These are phyloP conservation scores for Nebria salina DNA, from an alignment of 2,888 invertebrate species.

Conservation along the genomic window DNA sequence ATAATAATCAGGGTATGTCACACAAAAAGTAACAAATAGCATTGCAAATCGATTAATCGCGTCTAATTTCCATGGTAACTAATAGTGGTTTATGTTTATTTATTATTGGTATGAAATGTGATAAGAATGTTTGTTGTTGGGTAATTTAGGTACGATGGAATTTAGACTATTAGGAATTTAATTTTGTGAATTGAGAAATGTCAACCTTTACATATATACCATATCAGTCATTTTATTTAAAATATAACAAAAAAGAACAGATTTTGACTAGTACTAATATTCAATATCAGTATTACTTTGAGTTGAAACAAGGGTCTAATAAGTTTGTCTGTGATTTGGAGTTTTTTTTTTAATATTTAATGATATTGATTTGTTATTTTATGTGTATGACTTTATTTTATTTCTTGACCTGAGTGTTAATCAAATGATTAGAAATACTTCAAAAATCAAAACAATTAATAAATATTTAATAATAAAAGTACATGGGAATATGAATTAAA, in stretches of 20 bases:
- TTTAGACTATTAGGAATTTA: background rate
- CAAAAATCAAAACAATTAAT: too few relatives aligned
- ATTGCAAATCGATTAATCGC: background rate
- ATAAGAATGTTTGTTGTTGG: background rate
- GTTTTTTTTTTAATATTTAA: background rate
- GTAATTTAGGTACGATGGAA: background rate
- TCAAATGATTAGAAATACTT: too few relatives aligned
- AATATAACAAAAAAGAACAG: background rate
- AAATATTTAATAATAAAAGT: too few relatives aligned
- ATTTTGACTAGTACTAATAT: background rate
- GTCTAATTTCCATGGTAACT: background rate
- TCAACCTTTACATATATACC: background rate
- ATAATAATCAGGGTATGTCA: background rate
- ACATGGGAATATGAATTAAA: too few relatives aligned
- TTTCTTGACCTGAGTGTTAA: too few relatives aligned
- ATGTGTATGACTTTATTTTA: background rate
- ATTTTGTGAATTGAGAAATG: background rate
- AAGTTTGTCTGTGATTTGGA: background rate
- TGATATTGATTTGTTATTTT: background rate
- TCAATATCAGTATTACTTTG: background rate
- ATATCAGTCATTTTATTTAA: background rate
- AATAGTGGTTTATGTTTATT: background rate
- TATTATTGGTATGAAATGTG: background rate
- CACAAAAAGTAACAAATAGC: background rate
- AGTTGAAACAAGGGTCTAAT: background rate